Conservation (phyloP, 1,140 invertebrate genomes). For the Belonocnema kinseyi region DNA sequence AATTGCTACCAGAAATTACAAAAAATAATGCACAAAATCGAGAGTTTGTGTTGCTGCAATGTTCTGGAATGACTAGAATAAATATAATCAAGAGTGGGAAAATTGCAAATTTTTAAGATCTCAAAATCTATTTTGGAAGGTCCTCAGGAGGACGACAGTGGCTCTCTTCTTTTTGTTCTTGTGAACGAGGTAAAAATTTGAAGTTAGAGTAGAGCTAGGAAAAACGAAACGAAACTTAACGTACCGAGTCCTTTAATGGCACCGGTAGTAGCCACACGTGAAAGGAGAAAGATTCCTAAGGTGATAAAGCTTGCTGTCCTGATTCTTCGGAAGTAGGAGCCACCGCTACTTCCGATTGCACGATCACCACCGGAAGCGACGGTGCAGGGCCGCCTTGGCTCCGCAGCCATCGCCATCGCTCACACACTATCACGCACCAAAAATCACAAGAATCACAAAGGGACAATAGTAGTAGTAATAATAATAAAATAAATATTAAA, state of each 20-base stretch:
- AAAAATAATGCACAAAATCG: too few relatives aligned
- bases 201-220: too few relatives aligned
- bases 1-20: too few relatives aligned
- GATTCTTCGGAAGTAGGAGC: slow-evolving; percentile 33
- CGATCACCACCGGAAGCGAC: slow-evolving; percentile 55
- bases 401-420: slow-evolving; percentile 65
- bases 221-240: neutral
- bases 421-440: slow-evolving; percentile 44
- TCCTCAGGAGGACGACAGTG: too few relatives aligned
- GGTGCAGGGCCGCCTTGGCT: slow-evolving; percentile 62
- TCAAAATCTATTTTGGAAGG: too few relatives aligned
- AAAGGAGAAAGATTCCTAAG: slow-evolving; percentile 34
- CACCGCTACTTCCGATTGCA: slow-evolving; percentile 45
- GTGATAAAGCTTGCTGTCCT: slow-evolving; percentile 14
- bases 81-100: too few relatives aligned
- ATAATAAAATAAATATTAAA: slow-evolving; percentile 32
- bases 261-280: slow-evolving; percentile 40
- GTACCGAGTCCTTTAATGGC: slow-evolving; percentile 55
- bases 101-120: too few relatives aligned
- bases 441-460: slow-evolving; percentile 38
- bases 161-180: too few relatives aligned
- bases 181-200: too few relatives aligned
- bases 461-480: too few relatives aligned
- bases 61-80: too few relatives aligned
- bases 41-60: too few relatives aligned